Evolutionary conservation across 2,888 invertebrate species (phyloP).

Genomic region (Nebria brevicollis): DNA sequence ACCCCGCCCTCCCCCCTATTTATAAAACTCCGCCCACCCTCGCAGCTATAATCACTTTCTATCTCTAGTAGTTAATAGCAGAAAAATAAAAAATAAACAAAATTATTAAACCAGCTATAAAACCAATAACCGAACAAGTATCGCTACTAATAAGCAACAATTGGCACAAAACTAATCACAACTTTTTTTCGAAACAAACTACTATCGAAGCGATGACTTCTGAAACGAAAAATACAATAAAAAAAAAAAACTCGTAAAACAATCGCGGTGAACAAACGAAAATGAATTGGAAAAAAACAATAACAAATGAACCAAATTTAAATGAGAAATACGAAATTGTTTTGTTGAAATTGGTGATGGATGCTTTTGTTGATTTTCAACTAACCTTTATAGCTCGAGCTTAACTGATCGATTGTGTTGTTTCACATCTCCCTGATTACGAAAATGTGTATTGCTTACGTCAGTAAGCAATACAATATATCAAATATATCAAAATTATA

Average conservation of each 20-base stretch:
- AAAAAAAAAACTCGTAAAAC: slow-evolving; percentile 10
- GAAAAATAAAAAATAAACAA: background rate
- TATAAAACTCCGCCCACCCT: background rate
- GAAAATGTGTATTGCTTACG: no score
- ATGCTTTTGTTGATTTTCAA: background rate
- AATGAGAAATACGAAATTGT: background rate
- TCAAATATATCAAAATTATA: no score
- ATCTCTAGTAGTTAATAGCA: background rate
- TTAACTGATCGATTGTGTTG: no score
- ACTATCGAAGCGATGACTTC: background rate
- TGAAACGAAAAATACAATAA: background rate
- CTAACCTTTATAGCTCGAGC: background rate
- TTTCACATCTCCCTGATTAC: no score
- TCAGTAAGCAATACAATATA: no score
- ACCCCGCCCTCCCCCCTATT: background rate
- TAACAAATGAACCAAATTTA: background rate
- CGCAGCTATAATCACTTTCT: background rate
- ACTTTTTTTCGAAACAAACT: slow-evolving; percentile 20
- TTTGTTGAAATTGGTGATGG: background rate
- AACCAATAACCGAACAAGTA: no score
- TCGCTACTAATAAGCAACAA: slow-evolving; percentile 18
- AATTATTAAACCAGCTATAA: background rate
- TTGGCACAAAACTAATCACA: slow-evolving; percentile 39
- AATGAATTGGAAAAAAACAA: background rate
- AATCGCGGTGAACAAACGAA: slow-evolving; percentile 2